phyloP scores from a whole-genome alignment of 1,140 invertebrate genomes.

The Drosophila nigrodunni region DNA sequence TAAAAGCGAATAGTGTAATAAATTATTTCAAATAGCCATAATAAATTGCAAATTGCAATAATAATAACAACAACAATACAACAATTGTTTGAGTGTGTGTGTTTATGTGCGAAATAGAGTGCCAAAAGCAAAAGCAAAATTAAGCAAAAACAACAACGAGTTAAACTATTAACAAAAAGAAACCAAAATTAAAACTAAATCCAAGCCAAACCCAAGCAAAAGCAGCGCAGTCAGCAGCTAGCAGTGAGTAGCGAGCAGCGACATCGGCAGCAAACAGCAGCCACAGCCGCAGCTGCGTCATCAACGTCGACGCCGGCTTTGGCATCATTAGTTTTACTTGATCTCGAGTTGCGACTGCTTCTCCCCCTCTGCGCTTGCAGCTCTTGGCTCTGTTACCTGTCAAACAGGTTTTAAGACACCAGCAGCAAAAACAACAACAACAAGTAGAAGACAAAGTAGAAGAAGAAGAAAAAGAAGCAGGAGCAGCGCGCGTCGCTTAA shows the following conservation, averaged over 20 bases:
- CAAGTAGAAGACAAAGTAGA: slow-evolving; percentile 28
- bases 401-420: slow-evolving; percentile 67
- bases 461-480: slow-evolving; percentile 34
- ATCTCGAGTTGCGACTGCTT: slow-evolving; percentile 34
- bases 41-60: slow-evolving; percentile 12
- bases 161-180: slow-evolving; percentile 37
- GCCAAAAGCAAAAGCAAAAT: slow-evolving; percentile 3
- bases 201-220: slow-evolving; percentile 42
- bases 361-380: slow-evolving; percentile 13
- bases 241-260: too few species aligned
- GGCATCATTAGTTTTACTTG: slow-evolving; percentile 65
- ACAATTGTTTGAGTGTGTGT: slow-evolving; percentile 25
- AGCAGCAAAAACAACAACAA: slow-evolving; percentile 30
- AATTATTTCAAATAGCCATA: slow-evolving; percentile 33
- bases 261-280: slow-evolving; percentile 4
- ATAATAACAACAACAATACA: slow-evolving; percentile 15
- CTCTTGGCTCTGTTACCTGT: slow-evolving; percentile 62
- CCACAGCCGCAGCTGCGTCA: slow-evolving; percentile 47
- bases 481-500: slow-evolving; percentile 39
- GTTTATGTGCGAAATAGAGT: slow-evolving; percentile 29
- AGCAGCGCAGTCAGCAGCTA: slow-evolving; percentile 33
- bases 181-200: slow-evolving; percentile 27
- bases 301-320: slow-evolving; percentile 62
- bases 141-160: slow-evolving; percentile 14
- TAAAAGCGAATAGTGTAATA: slow-evolving; percentile 34